Evolutionary conservation across 2,888 invertebrate genomes (phyloP), one percentile per base, ranked within the genome.

Genomic region (Criorhina ranunculi): DNA sequence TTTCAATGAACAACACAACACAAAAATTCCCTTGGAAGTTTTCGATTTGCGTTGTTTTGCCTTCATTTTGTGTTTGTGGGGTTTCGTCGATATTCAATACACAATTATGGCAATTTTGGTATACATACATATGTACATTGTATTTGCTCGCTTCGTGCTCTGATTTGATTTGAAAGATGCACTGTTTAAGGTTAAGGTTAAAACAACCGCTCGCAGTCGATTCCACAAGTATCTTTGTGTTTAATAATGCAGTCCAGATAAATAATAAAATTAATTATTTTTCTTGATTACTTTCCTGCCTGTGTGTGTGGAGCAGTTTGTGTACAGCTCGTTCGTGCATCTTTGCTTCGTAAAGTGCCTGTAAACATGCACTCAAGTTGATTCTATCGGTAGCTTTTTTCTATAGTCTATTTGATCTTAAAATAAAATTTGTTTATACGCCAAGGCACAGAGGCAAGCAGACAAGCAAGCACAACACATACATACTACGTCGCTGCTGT

Each of bases 261-360:
- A 55, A 24, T 24, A 69, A 70, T 70, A 46, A 57, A 69, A 70
- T 70, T 70, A 40, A 70, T 78, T 78, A 78, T 69, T 69, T 24
- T 49, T 49, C 12, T 33, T 49, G 37, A 35, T 49, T 49, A 37
- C 51, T 51, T 66, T 9, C 37, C 19, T n/a, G n/a, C 5, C 19
- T 49, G 62, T 77, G 67, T 49, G 60, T 77, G 59, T 44, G 37
- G 44, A 53, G 60, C 24, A 40, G 37, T 51, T 70, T 70, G 12
- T 72, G 31, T n/a, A n/a, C 37, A 37, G 24, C 24, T 24, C 12
- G 53, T 35, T 73, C 9, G 42, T 73, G 60, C 51, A 72, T 60
- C 60, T 72, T 72, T 60, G 31, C 15, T 15, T 5, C 3, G 0
- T 17, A 15, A 24, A 29, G 0, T 15, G 15, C 12, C 5, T 15